Evolutionary conservation across 2,888 invertebrate species (phyloP).

Genomic region (Cephus pulcher): DNA sequence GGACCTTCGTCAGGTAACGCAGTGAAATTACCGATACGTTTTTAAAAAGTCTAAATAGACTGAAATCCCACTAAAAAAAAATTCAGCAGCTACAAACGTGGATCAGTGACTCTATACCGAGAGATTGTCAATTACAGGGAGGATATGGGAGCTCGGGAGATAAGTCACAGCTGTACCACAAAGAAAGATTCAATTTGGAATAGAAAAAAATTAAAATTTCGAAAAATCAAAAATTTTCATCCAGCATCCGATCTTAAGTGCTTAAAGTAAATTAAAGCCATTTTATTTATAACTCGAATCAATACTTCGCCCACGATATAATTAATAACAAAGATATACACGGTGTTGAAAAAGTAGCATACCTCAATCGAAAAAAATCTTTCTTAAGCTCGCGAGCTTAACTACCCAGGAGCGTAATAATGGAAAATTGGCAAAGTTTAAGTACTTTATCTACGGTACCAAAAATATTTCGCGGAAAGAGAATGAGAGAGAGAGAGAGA

Average conservation of each 20-base stretch:
- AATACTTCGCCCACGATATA: too few relatives aligned
- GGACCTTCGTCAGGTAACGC: too few relatives aligned
- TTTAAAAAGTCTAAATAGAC: not conserved
- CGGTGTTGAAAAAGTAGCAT: not conserved
- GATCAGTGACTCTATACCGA: too few relatives aligned
- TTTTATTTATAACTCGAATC: not conserved
- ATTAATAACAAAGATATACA: too few relatives aligned
- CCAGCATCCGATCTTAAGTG: not conserved
- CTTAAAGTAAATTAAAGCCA: not conserved
- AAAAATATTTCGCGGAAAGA: conserved; percentile 31
- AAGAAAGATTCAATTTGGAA: too few relatives aligned
- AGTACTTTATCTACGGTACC: conserved; percentile 30
- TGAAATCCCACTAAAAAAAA: not conserved
- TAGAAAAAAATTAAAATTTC: not conserved
- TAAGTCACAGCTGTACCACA: too few relatives aligned
- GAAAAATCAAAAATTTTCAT: not conserved
- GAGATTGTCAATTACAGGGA: too few relatives aligned
- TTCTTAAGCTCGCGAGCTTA: not conserved
- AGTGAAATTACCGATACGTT: too few relatives aligned
- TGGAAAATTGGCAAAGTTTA: conserved; percentile 38
- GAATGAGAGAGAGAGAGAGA: conserved; percentile 20
- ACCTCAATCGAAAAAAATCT: not conserved
- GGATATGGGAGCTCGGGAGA: too few relatives aligned
- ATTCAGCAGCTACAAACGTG: not conserved
- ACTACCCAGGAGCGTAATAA: not conserved